These are phyloP conservation scores for Empis stercorea DNA, from an alignment of 2,888 invertebrate genomes.

Conservation along the genomic window DNA sequence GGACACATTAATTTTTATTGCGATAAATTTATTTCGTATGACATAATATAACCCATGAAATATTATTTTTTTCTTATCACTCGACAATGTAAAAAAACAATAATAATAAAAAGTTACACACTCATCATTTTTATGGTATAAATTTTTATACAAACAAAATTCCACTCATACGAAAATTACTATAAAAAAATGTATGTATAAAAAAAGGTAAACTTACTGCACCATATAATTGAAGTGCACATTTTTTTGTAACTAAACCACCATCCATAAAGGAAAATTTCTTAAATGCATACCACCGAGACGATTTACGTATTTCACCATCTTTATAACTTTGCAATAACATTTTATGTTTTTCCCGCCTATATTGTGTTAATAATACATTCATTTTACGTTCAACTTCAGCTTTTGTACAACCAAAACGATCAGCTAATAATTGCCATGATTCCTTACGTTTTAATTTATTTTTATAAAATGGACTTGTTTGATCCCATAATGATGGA, in stretches of 20 bases:
- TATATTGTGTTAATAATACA: conserved; percentile 30
- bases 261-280: conserved; percentile 33
- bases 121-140: too few relatives aligned
- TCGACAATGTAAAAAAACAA: too few relatives aligned
- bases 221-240: background rate
- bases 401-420: conserved; percentile 33
- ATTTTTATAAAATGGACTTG: conserved; percentile 34
- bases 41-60: too few relatives aligned
- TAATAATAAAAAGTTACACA: too few relatives aligned
- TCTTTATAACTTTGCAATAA: conserved; percentile 16
- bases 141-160: too few relatives aligned
- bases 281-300: conserved; percentile 34
- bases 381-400: conserved; percentile 35
- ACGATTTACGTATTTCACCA: conserved; percentile 19
- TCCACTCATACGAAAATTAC: too few relatives aligned
- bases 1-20: too few relatives aligned
- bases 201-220: background rate
- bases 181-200: too few relatives aligned
- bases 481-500: conserved; percentile 33
- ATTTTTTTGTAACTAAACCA: conserved; percentile 12
- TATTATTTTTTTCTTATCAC: too few relatives aligned
- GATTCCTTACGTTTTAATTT: conserved; percentile 32
- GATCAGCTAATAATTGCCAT: conserved; percentile 33
- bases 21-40: too few relatives aligned
- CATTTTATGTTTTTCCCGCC: conserved; percentile 34